Evolutionary conservation across 2,797 vertebrate species (phyloP), one percentile per base, ranked within the genome.

Genomic region (Chromis chromis): DNA sequence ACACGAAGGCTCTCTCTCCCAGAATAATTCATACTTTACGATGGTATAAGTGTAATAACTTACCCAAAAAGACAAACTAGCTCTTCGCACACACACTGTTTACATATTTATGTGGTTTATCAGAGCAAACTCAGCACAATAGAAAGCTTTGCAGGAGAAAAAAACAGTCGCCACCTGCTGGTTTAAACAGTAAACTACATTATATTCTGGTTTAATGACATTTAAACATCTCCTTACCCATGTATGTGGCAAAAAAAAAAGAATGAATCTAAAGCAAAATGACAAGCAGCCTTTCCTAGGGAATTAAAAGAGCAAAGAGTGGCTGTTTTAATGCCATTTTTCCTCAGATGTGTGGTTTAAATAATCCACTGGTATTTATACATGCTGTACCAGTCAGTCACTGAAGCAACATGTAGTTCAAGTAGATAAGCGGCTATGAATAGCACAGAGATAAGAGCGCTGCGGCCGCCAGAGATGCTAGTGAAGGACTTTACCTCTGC

Each of bases 121-220:
- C 22, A 54, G 16, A 17, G 14, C 27, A 16, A 16, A 25, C 14
- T 27, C 14, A 52, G 16, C 5, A 48, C 46, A 48, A 5, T 14
- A 54, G 5, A 13, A 9, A 53, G 5, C 3, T 55, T 40, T 60
- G 33, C 16, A 46, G 14, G 19, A 58, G 19, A 2, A 61, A 62
- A n/a, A 57, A n/a, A n/a, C 28, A 54, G 27, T 49, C 19, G 10
- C 84, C 83, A 60, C 75, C 82, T 84, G 71, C 78, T 84, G 83
- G 79, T 56, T 2, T 12, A 64, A 65, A 57, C 12, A 7, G 10
- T 21, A 24, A 70, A 70, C 27, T 46, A n/a, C 52, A 46, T 2
- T 3, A 42, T 28, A 3, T 12, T 57, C n/a, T 57, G 0, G 1
- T 67, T 50, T 46, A 19, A 7, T 46, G 40, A 12, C 40, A 42